Conservation (phyloP, 2,888 invertebrate genomes). For the Toxonevra muliebris region DNA sequence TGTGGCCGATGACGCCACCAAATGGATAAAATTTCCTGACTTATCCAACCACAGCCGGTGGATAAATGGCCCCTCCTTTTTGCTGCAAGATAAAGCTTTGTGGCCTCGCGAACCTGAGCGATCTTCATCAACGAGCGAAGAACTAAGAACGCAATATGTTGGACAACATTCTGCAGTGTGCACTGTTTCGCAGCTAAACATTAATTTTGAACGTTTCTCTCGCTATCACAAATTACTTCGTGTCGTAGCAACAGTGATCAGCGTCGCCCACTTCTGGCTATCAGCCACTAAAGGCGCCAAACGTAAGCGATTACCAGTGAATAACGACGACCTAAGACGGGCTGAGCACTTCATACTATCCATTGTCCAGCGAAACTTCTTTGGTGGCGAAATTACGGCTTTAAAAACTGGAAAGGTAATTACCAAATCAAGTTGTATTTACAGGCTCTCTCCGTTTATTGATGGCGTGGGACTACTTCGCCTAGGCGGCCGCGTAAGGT, state of each 20-base stretch:
- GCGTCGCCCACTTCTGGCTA: not conserved
- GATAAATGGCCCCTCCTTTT: not conserved
- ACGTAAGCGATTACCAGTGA: too few species aligned
- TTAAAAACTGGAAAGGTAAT: not conserved
- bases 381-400: not conserved
- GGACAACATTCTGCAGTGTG: too few species aligned
- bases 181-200: not conserved
- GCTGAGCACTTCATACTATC: too few species aligned
- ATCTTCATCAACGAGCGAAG: too few species aligned
- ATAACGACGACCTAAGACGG: too few species aligned
- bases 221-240: too few species aligned
- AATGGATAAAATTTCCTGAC: slow-evolving; percentile 8
- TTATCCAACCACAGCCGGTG: not conserved
- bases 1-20: not conserved
- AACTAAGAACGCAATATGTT: too few species aligned
- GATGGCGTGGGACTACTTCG: not conserved
- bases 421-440: not conserved
- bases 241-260: not conserved
- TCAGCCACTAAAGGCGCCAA: not conserved
- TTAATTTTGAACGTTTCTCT: not conserved
- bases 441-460: not conserved
- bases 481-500: slow-evolving; percentile 2
- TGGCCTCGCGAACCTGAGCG: too few species aligned
- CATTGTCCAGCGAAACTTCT: not conserved
- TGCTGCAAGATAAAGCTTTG: too few species aligned